Evolutionary conservation across 2,113 vertebrate species (phyloP), one percentile per base, ranked within the genome.

Genomic region (Anthoscopus minutus): DNA sequence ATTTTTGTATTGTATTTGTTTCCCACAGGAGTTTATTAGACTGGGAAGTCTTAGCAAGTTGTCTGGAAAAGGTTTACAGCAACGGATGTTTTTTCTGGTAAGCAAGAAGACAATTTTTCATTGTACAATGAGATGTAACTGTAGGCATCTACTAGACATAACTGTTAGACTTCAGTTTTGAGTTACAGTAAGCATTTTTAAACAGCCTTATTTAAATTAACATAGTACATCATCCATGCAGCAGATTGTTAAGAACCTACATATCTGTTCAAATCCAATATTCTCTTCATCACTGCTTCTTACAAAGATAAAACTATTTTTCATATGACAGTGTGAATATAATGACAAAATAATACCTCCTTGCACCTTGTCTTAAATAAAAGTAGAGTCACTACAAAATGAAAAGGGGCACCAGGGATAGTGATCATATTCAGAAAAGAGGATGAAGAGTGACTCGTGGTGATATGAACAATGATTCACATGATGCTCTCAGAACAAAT

Each of bases 51-150:
- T 99, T 56, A 99, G 99, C 98, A 99, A 99, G 96, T 97, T 99
- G 83, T 99, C 99, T 31, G 99, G 99, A 91, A 99, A 99, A 98
- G 99, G 99, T 80, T 98, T 99, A 23, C 99, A 99, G 96, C 99
- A 99, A 91, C 98, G 99, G 91, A 99, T 99, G 99, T 99, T 99
- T 95, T 99, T 99, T 96, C 97, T 99, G 99, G 99, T 99, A 98
- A 98, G 98, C 96, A 88, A 77, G 16, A 66, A 25, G 12, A 35
- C 37, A 9, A 2, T 37, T 44, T 64, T 47, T 62, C 67, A 71
- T 78, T 58, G 6, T 28, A 3, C 62, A 73, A 60, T 66, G n/a
- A 81, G 51, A 27, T 45, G 42, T 69, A 81, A 60, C 66, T 85
- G 11, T 33, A 80, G 24, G 27, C 45, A 94, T 70, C 69, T 73